Evolutionary conservation across 2,797 vertebrate genomes (phyloP).

Genomic region (Neosilurus hyrtlii): DNA sequence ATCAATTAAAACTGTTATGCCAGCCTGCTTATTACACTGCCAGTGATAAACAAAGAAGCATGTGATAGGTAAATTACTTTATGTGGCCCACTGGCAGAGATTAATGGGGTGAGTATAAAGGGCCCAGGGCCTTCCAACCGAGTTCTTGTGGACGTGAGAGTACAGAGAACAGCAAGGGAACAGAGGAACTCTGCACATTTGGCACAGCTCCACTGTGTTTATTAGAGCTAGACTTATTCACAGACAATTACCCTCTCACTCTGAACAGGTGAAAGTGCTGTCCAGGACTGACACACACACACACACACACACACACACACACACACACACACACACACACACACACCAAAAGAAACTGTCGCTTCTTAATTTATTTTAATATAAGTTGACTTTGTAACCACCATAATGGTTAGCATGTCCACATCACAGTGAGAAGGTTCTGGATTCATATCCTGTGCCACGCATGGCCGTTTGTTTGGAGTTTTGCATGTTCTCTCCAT

Average conservation of each 20-base stretch:
- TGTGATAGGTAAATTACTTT: slow-evolving; percentile 57
- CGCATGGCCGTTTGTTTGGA: no score
- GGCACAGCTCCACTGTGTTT: slow-evolving; percentile 44
- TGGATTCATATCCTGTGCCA: no score
- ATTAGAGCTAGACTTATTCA: slow-evolving; percentile 56
- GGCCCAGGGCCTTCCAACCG: slow-evolving; percentile 39
- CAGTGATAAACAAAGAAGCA: slow-evolving; percentile 46
- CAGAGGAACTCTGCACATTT: slow-evolving; percentile 34
- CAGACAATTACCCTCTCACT: slow-evolving; percentile 57
- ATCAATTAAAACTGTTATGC: slow-evolving; percentile 54
- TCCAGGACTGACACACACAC: slow-evolving; percentile 19
- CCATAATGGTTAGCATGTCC: no score
- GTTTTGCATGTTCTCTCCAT: no score
- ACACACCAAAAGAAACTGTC: neutral
- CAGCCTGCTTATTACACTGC: slow-evolving; percentile 48
- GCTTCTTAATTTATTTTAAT: neutral
- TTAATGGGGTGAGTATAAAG: slow-evolving; percentile 53
- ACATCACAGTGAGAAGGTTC: no score
- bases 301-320: neutral
- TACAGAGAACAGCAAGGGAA: slow-evolving; percentile 39
- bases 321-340: neutral
- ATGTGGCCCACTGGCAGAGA: slow-evolving; percentile 52
- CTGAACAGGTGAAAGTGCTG: slow-evolving; percentile 34
- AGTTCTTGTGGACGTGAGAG: slow-evolving; percentile 52
- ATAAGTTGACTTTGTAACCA: neutral